Conservation (phyloP, 2,888 invertebrate species). For the Coleophora flavipennella region DNA sequence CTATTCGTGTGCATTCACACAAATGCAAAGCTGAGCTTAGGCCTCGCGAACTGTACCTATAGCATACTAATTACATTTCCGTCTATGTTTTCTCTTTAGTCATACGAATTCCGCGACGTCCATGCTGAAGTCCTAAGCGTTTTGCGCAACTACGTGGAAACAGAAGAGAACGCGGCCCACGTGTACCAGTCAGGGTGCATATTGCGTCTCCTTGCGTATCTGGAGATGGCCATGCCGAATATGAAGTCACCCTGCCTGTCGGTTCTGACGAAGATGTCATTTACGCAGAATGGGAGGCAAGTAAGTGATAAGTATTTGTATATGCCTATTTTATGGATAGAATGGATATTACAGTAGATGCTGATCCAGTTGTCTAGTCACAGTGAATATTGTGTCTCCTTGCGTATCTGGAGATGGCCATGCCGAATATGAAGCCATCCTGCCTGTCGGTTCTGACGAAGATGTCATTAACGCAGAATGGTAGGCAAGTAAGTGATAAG, state of each 20-base stretch:
- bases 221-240: slow-evolving; percentile 57
- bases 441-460: slow-evolving; percentile 58
- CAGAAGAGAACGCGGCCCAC: slow-evolving; percentile 52
- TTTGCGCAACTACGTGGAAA: slow-evolving; percentile 53
- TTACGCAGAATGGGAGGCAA: slow-evolving; percentile 48
- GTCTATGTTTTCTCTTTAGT: slow-evolving; percentile 23
- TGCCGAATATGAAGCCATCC: slow-evolving; percentile 56
- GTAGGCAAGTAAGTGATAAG: slow-evolving; percentile 56
- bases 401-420: slow-evolving; percentile 57
- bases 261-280: slow-evolving; percentile 60
- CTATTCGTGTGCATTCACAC: no score
- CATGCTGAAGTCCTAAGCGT: slow-evolving; percentile 51
- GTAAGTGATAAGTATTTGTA: no score
- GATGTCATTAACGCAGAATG: slow-evolving; percentile 52
- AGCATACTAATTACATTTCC: no score
- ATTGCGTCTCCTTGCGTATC: slow-evolving; percentile 48
- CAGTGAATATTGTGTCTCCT: slow-evolving; percentile 54
- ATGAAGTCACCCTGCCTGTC: slow-evolving; percentile 59
- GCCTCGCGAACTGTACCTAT: no score
- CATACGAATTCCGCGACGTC: slow-evolving; percentile 61
- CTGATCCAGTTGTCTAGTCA: no score
- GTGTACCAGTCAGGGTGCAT: slow-evolving; percentile 57
- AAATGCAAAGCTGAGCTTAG: no score
- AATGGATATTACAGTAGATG: no score
- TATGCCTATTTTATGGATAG: no score